phyloP scores from a whole-genome alignment of 2,888 invertebrate species.

The Dasypogon diadema region DNA sequence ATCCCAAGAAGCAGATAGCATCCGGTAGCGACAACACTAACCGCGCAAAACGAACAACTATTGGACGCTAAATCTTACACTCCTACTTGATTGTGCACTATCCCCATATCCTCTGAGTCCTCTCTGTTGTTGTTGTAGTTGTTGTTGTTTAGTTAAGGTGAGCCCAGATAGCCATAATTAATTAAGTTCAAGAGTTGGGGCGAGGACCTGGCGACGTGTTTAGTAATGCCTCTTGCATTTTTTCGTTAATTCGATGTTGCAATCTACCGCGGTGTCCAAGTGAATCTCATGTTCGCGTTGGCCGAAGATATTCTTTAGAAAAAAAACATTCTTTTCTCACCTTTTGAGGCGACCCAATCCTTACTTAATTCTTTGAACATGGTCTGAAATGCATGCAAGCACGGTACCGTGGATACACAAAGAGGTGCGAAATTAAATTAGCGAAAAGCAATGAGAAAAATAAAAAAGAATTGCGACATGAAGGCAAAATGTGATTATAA shows the following conservation, averaged over 20 bases:
- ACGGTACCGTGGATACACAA: conserved; percentile 24
- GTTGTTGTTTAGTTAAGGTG: conserved; percentile 28
- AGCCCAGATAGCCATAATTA: conserved; percentile 43
- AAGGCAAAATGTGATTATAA: conserved; percentile 42
- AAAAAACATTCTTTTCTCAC: conserved; percentile 10
- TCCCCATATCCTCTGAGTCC: background rate
- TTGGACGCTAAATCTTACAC: background rate
- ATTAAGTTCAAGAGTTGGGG: conserved; percentile 42
- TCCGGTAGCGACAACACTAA: background rate
- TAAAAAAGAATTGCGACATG: conserved; percentile 30
- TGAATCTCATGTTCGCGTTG: conserved; percentile 11
- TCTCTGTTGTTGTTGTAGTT: too few species aligned
- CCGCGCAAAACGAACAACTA: conserved; percentile 35
- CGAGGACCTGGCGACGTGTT: conserved; percentile 26
- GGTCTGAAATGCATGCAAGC: conserved; percentile 33
- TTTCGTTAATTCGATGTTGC: conserved; percentile 24
- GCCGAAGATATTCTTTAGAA: conserved; percentile 29
- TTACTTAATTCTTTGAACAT: conserved; percentile 35
- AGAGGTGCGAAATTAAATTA: conserved; percentile 45
- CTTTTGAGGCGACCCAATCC: conserved; percentile 3
- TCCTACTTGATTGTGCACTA: background rate
- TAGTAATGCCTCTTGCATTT: conserved; percentile 1
- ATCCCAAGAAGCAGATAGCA: conserved; percentile 17
- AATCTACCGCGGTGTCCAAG: conserved; percentile 18
- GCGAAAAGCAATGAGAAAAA: conserved; percentile 8